phyloP scores from a whole-genome alignment of 2,888 invertebrate genomes.

The Hemicrepidius hirtus region DNA sequence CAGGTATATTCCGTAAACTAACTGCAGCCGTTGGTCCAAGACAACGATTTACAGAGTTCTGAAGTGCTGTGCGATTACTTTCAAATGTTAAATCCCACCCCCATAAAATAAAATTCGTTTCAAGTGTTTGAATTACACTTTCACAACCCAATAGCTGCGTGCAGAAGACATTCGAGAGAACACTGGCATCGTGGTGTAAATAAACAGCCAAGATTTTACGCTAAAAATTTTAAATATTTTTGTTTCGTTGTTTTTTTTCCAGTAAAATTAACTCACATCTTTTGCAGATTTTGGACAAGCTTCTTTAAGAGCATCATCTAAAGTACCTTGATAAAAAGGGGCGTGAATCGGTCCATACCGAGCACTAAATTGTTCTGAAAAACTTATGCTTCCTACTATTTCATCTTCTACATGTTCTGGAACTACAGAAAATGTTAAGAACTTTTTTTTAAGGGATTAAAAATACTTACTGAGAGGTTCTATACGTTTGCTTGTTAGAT shows the following conservation, averaged over 20 bases:
- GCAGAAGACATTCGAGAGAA: conserved; percentile 97
- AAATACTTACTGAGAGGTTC: conserved; percentile 83
- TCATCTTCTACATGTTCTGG: conserved; percentile 91
- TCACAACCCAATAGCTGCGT: conserved; percentile 94
- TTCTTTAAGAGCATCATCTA: conserved; percentile 93
- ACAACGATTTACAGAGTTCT: conserved; percentile 83
- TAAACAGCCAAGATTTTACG: conserved; percentile 95
- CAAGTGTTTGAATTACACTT: conserved; percentile 90
- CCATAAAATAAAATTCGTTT: conserved; percentile 94
- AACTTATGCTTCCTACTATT: conserved; percentile 88
- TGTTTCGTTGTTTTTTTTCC: too few species aligned
- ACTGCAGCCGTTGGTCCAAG: conserved; percentile 89
- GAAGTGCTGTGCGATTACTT: conserved; percentile 87
- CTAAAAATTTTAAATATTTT: conserved; percentile 73
- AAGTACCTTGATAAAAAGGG: conserved; percentile 91
- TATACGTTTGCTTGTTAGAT: conserved; percentile 79
- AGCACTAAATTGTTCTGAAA: conserved; percentile 88
- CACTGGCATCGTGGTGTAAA: conserved; percentile 96
- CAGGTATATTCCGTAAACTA: conserved; percentile 89
- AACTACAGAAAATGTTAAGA: conserved; percentile 75
- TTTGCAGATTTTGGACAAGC: conserved; percentile 92
- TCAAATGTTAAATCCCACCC: conserved; percentile 98
- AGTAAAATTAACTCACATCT: conserved; percentile 78
- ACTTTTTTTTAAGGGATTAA: neutral
- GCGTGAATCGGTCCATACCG: conserved; percentile 93